Base-by-base conservation (phyloP, 2,113 vertebrate species). In the Galbula dea region DNA sequence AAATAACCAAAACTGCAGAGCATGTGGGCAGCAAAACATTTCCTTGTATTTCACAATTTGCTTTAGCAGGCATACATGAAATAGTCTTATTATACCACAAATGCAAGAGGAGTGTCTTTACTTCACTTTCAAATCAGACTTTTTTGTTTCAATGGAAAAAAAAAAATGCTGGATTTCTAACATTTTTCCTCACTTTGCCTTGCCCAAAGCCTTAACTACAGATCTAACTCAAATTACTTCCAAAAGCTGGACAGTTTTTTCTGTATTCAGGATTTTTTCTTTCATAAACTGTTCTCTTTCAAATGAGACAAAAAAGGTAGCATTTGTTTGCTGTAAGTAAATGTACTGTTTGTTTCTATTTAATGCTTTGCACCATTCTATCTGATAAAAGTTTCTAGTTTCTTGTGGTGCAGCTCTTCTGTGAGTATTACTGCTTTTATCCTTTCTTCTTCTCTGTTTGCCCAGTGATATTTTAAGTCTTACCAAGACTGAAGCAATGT, bases 401-500 rank as follows among this genome's bases (percentile, higher is more conserved):
- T 94, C 55, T 59, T 71, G 15, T 26, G 15, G 30, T 8, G 8
- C 13, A 68, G 26, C 37, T 86, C 62, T 73, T 63, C 34, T 45
- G 14, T 6, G 21, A 73, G 11, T 36, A 4, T 36, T 12, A 59
- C 5, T 90, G 24, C 6, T 81, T 93, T 72, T 48, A 65, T 39
- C 0, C 23, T 51, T 76, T 83, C 27, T 68, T 67, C 74, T 68
- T 54, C 57, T 29, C 43, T 43, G 13, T 66, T 76, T 69, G 11
- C 43, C 20, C 59, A 51, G 32, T 61, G 65, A 30, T 55, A 90
- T 49, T 92, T 90, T 83, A 92, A 77, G 52, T 36, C 77, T 36
- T 71, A 55, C 15, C 23, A 73, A 57, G 43, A 71, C 22, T 41
- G 13, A 84, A 90, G 61, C 12, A 55, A 61, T 3, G 1, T 4